A percentile compares a stretch with the other conserved stretches of the same genome.
These are phyloP conservation scores for Melanitta fusca DNA, from an alignment of 2,797 vertebrate genomes.

Conservation along the genomic window DNA sequence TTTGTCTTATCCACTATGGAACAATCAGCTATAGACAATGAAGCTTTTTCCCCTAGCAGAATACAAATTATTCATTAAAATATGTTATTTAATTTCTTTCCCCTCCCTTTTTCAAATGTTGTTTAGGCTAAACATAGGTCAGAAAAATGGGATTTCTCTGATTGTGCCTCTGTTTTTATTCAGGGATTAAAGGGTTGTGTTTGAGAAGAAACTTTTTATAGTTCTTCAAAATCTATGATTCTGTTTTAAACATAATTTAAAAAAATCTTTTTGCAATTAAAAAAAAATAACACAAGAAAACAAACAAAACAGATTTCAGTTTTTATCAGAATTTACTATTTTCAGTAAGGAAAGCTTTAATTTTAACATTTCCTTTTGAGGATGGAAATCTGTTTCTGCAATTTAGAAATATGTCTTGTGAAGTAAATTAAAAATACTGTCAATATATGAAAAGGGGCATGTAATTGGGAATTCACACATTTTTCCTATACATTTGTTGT, in stretches of 20 bases:
- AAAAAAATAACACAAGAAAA: background rate
- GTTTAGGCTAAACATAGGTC: background rate
- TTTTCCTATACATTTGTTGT: background rate
- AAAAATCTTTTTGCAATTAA: background rate
- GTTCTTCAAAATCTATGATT: background rate
- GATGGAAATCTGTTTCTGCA: background rate
- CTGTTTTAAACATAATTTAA: background rate
- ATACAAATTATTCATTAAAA: background rate
- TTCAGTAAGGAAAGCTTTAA: background rate
- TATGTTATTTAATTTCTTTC: background rate
- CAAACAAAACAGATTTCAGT: background rate
- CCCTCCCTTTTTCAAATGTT: background rate
- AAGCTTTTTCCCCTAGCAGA: background rate
- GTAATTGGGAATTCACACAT: background rate
- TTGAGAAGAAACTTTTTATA: background rate
- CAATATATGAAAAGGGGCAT: background rate
- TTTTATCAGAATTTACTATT: background rate
- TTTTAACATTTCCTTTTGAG: background rate
- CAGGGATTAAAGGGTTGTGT: background rate
- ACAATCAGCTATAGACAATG: background rate
- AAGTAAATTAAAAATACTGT: background rate
- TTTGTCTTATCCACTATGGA: background rate
- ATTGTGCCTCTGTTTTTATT: background rate
- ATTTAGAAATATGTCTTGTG: background rate
- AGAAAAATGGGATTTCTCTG: background rate